Base-by-base conservation (phyloP, 2,113 vertebrate species). In the Condylura cristata region DNA sequence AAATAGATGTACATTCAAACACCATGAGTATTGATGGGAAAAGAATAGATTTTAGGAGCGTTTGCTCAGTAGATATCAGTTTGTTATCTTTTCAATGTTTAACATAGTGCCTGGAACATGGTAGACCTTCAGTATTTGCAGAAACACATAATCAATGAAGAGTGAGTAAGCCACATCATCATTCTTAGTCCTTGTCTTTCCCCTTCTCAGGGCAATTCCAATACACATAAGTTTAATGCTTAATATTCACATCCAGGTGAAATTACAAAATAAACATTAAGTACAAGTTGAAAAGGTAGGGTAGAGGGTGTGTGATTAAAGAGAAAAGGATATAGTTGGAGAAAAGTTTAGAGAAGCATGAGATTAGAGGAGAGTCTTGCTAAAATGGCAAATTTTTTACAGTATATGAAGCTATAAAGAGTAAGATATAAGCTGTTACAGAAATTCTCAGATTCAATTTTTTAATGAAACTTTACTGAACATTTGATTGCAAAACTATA, bases 51-150 rank as follows among this genome's bases (percentile, higher is more conserved):
- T 70, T 83, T 68, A 70, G 32, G 10, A 76, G 7, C 80, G 37
- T 18, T 90, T 71, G 32, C 41, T 81, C 60, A 96, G 72, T n/a
- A 93, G 34, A 92, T 34, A 26, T 74, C n/a, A 71, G 81, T 74
- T 53, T 44, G 18, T 37, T 56, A 2, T 56, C 30, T 76, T 81
- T 63, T 44, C 51, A 60, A 3, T 53, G 26, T 46, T 82, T 68
- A 76, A 34, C 39, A 37, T 24, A 24, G 72, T 44, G 61, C 22
- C 63, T 86, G 26, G 34, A 28, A 89, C 28, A 53, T 2, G 10
- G 41, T 2, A 60, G 34, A 88, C 12, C 51, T 89, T 93, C 12
- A 48, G 4, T 86, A 91, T 79, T 63, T 70, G 32, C n/a, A 78
- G 32, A 56, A 86, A 79, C 10, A 74, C 0, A 75, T 28, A 83